A percentile compares a stretch with the other conserved stretches of the same genome.
These are phyloP conservation scores for Grantiella picta DNA, from an alignment of 2,113 vertebrate genomes.

Conservation along the genomic window DNA sequence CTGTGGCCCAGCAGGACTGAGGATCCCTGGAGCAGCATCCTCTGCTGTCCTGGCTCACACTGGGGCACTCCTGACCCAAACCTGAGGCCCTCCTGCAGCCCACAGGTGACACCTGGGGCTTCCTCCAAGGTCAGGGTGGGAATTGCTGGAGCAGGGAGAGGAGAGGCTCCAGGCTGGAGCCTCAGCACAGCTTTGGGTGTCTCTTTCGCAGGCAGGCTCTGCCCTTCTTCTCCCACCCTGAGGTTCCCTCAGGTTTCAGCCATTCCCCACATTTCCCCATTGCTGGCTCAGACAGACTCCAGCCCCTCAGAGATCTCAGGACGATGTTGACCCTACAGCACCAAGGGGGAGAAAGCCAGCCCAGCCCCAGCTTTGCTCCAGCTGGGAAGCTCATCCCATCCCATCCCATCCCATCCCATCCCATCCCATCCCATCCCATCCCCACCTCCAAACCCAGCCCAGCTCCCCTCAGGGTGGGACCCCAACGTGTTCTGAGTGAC, in stretches of 20 bases:
- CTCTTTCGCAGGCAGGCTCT: not conserved
- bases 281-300: fast-evolving
- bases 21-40: not conserved
- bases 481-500: fast-evolving
- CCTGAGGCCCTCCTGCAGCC: not conserved
- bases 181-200: not conserved
- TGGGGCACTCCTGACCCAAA: not conserved
- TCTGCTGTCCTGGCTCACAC: not conserved
- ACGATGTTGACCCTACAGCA: not conserved
- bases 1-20: not conserved
- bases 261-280: not conserved
- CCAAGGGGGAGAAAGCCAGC: not conserved
- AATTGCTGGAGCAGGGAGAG: not conserved
- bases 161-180: not conserved
- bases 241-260: not conserved
- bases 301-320: not conserved
- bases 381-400: not conserved
- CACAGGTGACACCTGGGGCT: fast-evolving
- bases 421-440: no score
- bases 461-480: not conserved
- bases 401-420: no score
- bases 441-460: not conserved
- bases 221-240: fast-evolving
- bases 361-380: not conserved
- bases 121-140: not conserved